These are phyloP conservation scores for Amblyteles armatorius DNA, from an alignment of 2,888 invertebrate species.

Conservation along the genomic window DNA sequence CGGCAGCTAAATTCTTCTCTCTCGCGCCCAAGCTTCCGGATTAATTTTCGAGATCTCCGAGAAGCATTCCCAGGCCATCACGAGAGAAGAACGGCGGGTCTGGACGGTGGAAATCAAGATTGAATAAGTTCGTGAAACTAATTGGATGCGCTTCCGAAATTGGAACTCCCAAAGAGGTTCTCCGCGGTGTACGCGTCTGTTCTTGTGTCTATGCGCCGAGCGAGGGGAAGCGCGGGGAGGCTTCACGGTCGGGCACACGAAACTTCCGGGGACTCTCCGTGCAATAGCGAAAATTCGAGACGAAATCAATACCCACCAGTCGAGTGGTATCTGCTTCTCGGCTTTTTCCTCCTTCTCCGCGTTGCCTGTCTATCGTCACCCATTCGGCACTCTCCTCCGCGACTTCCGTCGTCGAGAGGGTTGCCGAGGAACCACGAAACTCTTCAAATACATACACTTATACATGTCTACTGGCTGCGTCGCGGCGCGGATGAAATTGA, in stretches of 20 bases:
- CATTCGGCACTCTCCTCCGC: constrained; percentile 38
- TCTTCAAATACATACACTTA: constrained; percentile 1
- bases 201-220: constrained; percentile 20
- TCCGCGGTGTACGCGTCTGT: constrained; percentile 9
- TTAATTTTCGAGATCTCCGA: constrained; percentile 24
- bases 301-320: constrained; percentile 76
- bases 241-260: constrained; percentile 21
- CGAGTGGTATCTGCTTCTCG: constrained; percentile 44
- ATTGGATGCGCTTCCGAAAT: constrained; percentile 41
- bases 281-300: constrained; percentile 74
- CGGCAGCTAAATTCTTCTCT: too few species aligned
- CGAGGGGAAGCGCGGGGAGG: neutral
- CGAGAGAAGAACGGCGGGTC: neutral
- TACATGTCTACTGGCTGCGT: neutral
- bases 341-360: constrained; percentile 33
- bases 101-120: constrained; percentile 9
- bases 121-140: constrained; percentile 52
- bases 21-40: neutral
- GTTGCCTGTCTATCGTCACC: constrained; percentile 31
- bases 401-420: constrained; percentile 27
- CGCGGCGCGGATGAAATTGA: neutral
- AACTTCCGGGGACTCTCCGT: constrained; percentile 58
- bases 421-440: constrained; percentile 31
- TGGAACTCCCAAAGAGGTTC: constrained; percentile 15
- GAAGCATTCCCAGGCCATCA: neutral